phyloP scores from a whole-genome alignment of 2,888 invertebrate species.

The Torymus tubicola region DNA sequence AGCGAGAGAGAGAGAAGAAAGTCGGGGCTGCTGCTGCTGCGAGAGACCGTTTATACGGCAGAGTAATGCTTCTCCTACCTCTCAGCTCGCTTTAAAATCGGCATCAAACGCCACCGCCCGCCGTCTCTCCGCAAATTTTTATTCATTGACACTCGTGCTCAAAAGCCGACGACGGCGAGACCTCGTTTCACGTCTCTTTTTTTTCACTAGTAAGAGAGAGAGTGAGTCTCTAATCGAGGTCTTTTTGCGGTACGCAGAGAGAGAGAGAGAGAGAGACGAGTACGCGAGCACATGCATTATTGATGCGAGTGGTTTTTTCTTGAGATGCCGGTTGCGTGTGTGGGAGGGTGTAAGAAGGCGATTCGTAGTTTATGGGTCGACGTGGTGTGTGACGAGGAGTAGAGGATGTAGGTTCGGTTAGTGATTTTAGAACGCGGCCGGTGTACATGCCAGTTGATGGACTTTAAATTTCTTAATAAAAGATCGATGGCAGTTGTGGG shows the following conservation, averaged over 20 bases:
- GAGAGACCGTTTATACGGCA: slow-evolving; percentile 59
- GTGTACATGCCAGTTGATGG: too few species aligned
- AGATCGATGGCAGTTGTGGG: too few species aligned
- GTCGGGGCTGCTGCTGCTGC: slow-evolving; percentile 25
- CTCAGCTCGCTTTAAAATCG: slow-evolving; percentile 67
- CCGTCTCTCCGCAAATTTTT: slow-evolving; percentile 70
- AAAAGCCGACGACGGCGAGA: background rate
- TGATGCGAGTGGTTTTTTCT: background rate
- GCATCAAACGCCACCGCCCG: slow-evolving; percentile 68
- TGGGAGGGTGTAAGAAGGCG: too few species aligned
- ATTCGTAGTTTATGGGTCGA: too few species aligned
- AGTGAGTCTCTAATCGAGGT: slow-evolving; percentile 31
- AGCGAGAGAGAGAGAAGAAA: slow-evolving; percentile 56
- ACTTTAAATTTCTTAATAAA: too few species aligned
- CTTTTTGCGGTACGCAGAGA: background rate
- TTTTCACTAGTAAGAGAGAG: background rate
- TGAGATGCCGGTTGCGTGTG: background rate
- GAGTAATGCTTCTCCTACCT: slow-evolving; percentile 1
- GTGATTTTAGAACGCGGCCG: too few species aligned
- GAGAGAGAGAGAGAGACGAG: too few species aligned
- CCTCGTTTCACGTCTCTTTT: background rate
- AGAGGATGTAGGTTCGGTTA: too few species aligned
- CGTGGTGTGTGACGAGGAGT: too few species aligned
- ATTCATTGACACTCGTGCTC: slow-evolving; percentile 72
- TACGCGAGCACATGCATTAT: too few species aligned